Base-by-base conservation (phyloP, 2,113 vertebrate genomes). In the Hystrix cristata region DNA sequence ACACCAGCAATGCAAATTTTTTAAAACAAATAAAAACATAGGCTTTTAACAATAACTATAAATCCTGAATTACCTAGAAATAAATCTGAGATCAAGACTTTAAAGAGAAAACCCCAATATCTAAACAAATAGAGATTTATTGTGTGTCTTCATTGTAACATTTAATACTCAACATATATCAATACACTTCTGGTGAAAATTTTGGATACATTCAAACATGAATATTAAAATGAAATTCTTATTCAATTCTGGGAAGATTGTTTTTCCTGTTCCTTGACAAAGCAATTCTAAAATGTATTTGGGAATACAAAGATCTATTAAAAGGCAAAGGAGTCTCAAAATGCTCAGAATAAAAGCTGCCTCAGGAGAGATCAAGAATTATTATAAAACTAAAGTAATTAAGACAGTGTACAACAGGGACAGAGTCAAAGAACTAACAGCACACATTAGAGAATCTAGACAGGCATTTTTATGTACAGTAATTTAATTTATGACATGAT, bases 351-450 rank as follows among this genome's bases (percentile, higher is more conserved):
- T 78, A 92, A 7, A 81, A n/a, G 9, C 53, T 78, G n/a, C 4
- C 88, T 81, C 46, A 78, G 76, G 83, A 91, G 29, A 7, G 67
- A 88, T 79, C 14, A 84, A 69, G 71, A 87, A 87, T 88, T 90
- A 90, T 81, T 89, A 76, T 31, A 79, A 79, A 92, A 21, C 60
- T 83, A 88, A 88, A 94, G 82, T 80, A 89, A 83, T 94, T 87
- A 91, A 96, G 88, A 69, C 29, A 46, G 10, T 57, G 9, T 38
- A 78, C 53, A 96, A 84, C 72, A 18, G 53, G 53, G 46, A 84
- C 46, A 92, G 19, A 38, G n/a, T 87, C 92, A 88, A 91, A 78
- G 74, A 82, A 81, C 46, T 59, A 82, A 83, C 5, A 87, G n/a
- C 29, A 59, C 21, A 53, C 51, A 92, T n/a, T 90, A 57, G 62